phyloP scores from a whole-genome alignment of 2,888 invertebrate genomes.

The Chloromyia formosa region DNA sequence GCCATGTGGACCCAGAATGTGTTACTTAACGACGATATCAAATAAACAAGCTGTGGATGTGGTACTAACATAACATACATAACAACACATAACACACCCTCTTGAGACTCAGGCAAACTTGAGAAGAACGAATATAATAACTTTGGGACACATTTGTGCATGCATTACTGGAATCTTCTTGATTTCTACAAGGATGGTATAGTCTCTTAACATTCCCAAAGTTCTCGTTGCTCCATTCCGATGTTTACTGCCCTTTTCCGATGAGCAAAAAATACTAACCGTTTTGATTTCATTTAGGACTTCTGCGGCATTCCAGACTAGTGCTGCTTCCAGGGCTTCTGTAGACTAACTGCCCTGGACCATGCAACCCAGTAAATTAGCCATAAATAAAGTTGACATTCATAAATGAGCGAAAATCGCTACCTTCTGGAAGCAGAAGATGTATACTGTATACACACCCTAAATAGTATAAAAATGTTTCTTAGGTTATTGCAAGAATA shows the following conservation, averaged over 20 bases:
- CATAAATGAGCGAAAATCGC: constrained; percentile 37
- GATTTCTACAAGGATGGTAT: too few relatives aligned
- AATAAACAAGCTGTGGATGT: too few relatives aligned
- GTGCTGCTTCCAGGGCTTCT: background rate
- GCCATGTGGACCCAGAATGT: constrained; percentile 1
- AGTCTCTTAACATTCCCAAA: too few relatives aligned
- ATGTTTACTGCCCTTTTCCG: too few relatives aligned
- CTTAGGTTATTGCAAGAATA: background rate
- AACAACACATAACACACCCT: too few relatives aligned
- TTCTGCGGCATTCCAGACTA: background rate
- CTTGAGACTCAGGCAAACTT: background rate
- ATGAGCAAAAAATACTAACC: too few relatives aligned
- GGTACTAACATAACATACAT: too few relatives aligned
- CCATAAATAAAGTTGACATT: constrained; percentile 39
- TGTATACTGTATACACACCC: background rate
- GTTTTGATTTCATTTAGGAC: too few relatives aligned
- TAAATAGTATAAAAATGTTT: background rate
- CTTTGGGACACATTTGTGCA: constrained; percentile 19
- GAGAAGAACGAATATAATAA: constrained; percentile 9
- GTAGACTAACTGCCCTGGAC: constrained; percentile 21
- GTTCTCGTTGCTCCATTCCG: too few relatives aligned
- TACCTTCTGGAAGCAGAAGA: constrained; percentile 4
- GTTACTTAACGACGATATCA: constrained; percentile 26
- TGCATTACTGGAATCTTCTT: too few relatives aligned
- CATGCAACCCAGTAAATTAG: constrained; percentile 30